Conservation (phyloP, 2,113 vertebrate species). For the Typhlomys cinereus region DNA sequence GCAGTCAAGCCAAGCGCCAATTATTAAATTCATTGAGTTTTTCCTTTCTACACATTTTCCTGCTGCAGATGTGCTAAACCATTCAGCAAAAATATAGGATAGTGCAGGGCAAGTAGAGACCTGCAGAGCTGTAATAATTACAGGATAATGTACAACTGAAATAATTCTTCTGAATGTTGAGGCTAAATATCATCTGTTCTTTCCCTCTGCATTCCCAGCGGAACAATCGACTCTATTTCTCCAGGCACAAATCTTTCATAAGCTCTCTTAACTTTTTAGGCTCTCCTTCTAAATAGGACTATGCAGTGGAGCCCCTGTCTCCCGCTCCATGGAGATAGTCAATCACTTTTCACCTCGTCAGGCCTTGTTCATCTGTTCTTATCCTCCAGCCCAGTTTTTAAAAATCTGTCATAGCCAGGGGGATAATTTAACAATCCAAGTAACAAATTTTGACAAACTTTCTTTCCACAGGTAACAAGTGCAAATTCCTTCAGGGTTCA, state of each 20-base stretch:
- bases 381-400: conserved; percentile 34
- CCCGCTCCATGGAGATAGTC: neutral
- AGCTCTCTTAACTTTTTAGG: conserved; percentile 47
- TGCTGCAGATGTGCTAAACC: conserved; percentile 69
- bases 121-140: conserved; percentile 63
- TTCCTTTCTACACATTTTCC: conserved; percentile 67
- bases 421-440: conserved; percentile 45
- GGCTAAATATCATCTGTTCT: conserved; percentile 65
- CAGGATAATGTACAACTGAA: conserved; percentile 64
- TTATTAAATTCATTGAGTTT: conserved; percentile 73
- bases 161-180: conserved; percentile 67
- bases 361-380: conserved; percentile 9
- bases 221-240: conserved; percentile 72
- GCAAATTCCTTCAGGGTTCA: conserved; percentile 57
- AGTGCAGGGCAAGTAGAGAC: conserved; percentile 58
- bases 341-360: conserved; percentile 40
- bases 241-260: conserved; percentile 66
- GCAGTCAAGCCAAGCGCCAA: conserved; percentile 56
- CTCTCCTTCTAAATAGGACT: conserved; percentile 1
- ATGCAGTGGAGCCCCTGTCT: neutral
- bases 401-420: conserved; percentile 35
- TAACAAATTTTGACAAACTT: conserved; percentile 61
- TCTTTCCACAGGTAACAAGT: conserved; percentile 50
- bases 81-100: conserved; percentile 66
- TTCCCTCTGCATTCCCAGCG: conserved; percentile 30